phyloP scores from a whole-genome alignment of 2,113 vertebrate genomes.

The Antigone vipio region DNA sequence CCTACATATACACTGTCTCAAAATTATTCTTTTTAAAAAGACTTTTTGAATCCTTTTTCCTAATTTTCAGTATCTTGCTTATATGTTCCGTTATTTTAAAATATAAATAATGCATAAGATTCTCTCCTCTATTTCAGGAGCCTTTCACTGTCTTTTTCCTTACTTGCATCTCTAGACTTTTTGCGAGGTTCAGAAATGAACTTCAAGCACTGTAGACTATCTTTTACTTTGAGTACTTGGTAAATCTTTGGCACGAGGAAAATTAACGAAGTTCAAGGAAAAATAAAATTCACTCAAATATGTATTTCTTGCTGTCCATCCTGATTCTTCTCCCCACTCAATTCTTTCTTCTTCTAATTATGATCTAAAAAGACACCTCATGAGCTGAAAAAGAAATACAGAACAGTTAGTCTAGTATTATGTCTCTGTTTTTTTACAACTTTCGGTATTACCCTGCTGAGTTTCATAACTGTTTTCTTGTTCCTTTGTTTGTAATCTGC shows the following conservation, averaged over 20 bases:
- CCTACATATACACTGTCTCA: neutral
- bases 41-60: neutral
- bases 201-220: neutral
- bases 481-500: neutral
- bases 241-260: neutral
- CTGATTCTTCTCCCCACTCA: neutral
- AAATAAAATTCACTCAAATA: neutral
- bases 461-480: neutral
- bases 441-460: neutral
- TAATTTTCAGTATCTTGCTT: neutral
- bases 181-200: neutral
- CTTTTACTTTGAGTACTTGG: neutral
- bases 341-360: neutral
- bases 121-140: neutral
- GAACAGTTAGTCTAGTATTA: neutral
- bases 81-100: neutral
- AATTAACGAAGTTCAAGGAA: neutral
- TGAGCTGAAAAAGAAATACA: neutral
- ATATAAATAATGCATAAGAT: neutral
- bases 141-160: neutral
- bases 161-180: neutral
- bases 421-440: neutral
- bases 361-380: neutral
- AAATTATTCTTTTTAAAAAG: neutral
- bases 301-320: neutral